phyloP scores from a whole-genome alignment of 2,888 invertebrate species.

The Hoplodrina ambigua region DNA sequence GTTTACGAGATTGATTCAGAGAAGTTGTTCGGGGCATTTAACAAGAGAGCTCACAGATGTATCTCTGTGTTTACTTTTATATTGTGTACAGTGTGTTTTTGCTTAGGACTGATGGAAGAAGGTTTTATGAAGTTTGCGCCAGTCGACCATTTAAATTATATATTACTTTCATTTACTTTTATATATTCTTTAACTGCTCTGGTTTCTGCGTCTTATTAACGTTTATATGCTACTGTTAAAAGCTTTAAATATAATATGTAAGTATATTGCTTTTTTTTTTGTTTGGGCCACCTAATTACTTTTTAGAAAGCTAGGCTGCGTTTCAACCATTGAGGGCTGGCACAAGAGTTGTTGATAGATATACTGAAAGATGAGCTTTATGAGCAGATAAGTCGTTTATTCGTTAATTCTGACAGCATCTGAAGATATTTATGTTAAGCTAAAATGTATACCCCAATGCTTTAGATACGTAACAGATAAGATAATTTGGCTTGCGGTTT shows the following conservation, averaged over 20 bases:
- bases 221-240: conserved; percentile 8
- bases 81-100: conserved; percentile 70
- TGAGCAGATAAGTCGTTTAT: too few species aligned
- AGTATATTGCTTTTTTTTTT: background rate
- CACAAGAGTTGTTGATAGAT: background rate
- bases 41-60: conserved; percentile 25
- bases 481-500: too few species aligned
- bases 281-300: background rate
- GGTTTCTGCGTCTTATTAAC: background rate
- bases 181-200: conserved; percentile 60
- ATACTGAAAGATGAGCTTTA: too few species aligned
- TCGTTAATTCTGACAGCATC: too few species aligned
- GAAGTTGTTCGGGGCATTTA: conserved; percentile 25
- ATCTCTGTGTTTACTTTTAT: conserved; percentile 63
- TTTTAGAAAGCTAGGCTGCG: too few species aligned
- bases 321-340: background rate
- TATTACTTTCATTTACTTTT: conserved; percentile 66
- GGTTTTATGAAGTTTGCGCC: conserved; percentile 66
- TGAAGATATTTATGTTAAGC: too few species aligned
- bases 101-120: conserved; percentile 66
- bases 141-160: conserved; percentile 51
- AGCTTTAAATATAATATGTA: background rate
- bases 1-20: background rate
- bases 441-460: too few species aligned
- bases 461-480: background rate